Evolutionary conservation across 2,797 vertebrate genomes (phyloP).

Genomic region (Florisuga fusca): DNA sequence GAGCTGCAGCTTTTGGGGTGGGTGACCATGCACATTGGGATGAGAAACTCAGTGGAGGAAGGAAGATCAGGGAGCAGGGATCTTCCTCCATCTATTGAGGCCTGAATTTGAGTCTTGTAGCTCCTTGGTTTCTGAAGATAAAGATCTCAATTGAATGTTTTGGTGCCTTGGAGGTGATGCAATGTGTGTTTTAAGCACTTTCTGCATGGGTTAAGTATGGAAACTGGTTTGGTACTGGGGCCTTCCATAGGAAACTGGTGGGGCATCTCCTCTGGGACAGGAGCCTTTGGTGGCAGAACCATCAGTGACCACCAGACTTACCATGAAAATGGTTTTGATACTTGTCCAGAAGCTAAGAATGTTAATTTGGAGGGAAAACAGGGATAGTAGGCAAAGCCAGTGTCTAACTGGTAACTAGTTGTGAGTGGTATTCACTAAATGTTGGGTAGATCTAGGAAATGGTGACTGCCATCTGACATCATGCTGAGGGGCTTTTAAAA

Average conservation of each 20-base stretch:
- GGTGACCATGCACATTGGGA: not conserved
- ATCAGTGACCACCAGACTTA: fast-evolving
- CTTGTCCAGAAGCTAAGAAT: not conserved
- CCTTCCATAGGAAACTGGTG: not conserved
- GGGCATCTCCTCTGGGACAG: not conserved
- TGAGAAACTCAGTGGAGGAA: not conserved
- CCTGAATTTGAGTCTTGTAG: not conserved
- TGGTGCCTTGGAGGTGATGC: not conserved
- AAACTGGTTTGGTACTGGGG: not conserved
- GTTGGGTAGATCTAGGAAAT: not conserved
- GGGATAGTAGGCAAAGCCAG: not conserved
- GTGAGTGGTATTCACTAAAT: not conserved
- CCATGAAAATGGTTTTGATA: fast-evolving
- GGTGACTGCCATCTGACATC: not conserved
- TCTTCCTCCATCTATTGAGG: not conserved
- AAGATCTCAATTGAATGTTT: not conserved
- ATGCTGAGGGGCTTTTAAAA: not conserved
- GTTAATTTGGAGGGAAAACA: not conserved
- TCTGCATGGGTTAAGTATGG: not conserved
- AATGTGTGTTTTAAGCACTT: not conserved
- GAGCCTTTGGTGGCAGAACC: not conserved
- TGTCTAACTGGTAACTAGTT: not conserved
- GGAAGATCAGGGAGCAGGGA: not conserved
- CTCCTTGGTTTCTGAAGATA: not conserved
- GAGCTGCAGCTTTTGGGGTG: not conserved